Evolutionary conservation across 2,888 invertebrate species (phyloP).

Genomic region (Dynastes hyllus): DNA sequence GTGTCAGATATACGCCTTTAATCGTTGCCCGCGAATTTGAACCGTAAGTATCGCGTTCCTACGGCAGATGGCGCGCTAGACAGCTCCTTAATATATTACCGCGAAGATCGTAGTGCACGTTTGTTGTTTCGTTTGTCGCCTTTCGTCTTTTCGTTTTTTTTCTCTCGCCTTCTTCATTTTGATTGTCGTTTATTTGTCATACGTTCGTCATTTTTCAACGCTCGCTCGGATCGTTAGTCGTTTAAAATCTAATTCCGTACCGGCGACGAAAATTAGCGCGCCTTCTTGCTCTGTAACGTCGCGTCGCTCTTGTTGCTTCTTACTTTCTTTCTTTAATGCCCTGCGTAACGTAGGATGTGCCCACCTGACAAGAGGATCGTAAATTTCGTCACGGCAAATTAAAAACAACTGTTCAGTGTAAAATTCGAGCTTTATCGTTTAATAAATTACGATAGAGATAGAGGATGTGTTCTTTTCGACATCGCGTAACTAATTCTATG

Average conservation of each 20-base stretch:
- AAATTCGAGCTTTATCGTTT: slow-evolving; percentile 61
- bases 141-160: slow-evolving; percentile 7
- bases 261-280: slow-evolving; percentile 70
- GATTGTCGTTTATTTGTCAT: slow-evolving; percentile 40
- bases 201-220: slow-evolving; percentile 68
- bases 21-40: slow-evolving; percentile 63
- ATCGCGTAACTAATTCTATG: background rate
- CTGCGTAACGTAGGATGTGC: slow-evolving; percentile 53
- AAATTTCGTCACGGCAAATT: slow-evolving; percentile 71
- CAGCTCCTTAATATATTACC: slow-evolving; percentile 64
- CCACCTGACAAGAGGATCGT: slow-evolving; percentile 66
- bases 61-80: slow-evolving; percentile 59
- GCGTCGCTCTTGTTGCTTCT: slow-evolving; percentile 4
- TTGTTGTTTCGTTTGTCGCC: slow-evolving; percentile 58
- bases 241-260: slow-evolving; percentile 72
- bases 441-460: slow-evolving; percentile 24
- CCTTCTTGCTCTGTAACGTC: slow-evolving; percentile 50
- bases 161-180: slow-evolving; percentile 51
- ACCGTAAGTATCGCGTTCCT: slow-evolving; percentile 59
- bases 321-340: slow-evolving; percentile 46
- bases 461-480: background rate
- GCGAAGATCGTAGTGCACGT: slow-evolving; percentile 59
- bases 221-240: slow-evolving; percentile 69
- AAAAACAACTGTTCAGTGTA: slow-evolving; percentile 70
- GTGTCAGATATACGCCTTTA: slow-evolving; percentile 65